A percentile compares a stretch with the other conserved stretches of the same genome.
Conservation (phyloP, 2,797 vertebrate species). For the Falco peregrinus region DNA sequence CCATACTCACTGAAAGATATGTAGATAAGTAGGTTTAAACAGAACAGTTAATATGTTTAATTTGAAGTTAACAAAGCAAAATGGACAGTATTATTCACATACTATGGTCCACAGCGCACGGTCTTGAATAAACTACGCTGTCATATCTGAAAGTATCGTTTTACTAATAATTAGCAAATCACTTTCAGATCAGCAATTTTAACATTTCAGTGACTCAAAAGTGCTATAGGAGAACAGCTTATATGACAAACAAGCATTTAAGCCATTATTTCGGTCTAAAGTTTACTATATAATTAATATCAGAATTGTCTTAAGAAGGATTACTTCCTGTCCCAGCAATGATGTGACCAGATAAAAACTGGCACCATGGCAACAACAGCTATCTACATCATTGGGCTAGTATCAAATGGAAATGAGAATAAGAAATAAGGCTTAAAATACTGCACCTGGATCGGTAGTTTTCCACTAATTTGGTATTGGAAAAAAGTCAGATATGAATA, state of each 20-base stretch:
- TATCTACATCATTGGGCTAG: background rate
- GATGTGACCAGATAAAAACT: background rate
- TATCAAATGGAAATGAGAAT: background rate
- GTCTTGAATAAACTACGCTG: background rate
- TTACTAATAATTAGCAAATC: background rate
- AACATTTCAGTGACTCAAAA: background rate
- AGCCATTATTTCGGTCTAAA: background rate
- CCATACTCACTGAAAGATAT: conserved; percentile 85
- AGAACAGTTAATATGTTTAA: background rate
- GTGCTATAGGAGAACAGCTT: background rate
- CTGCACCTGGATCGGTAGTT: background rate
- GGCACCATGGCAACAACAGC: background rate
- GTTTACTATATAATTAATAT: background rate
- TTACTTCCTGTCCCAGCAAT: background rate
- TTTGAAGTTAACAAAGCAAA: background rate
- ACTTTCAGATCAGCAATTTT: background rate
- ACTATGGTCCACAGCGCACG: background rate
- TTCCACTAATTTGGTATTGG: no score
- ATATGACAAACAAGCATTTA: background rate
- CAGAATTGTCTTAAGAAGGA: background rate
- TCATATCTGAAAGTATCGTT: background rate
- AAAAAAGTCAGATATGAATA: background rate
- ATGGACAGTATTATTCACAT: background rate
- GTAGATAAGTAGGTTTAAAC: background rate
- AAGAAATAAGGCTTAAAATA: background rate